Conservation (phyloP, 2,113 vertebrate genomes). For the Rhea americana region DNA sequence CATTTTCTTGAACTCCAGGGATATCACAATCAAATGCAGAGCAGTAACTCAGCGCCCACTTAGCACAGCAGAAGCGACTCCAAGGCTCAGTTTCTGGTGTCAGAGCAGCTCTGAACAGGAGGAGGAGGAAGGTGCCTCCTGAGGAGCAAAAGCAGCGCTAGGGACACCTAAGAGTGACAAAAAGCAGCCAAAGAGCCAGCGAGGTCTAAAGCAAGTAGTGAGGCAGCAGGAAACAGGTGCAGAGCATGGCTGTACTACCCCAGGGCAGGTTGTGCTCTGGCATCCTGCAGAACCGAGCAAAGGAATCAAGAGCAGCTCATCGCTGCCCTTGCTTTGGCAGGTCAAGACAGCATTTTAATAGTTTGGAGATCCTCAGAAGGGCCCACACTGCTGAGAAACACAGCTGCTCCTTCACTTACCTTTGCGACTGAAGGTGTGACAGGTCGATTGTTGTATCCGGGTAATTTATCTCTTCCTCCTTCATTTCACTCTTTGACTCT, state of each 20-base stretch:
- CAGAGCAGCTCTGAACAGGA: neutral
- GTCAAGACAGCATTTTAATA: neutral
- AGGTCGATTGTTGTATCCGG: slow-evolving; percentile 93
- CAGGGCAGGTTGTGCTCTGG: neutral
- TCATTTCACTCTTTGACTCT: slow-evolving; percentile 37
- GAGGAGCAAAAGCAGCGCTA: neutral
- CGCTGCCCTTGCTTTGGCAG: neutral
- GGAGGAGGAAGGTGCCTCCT: rapidly evolving
- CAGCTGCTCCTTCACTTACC: slow-evolving; percentile 71
- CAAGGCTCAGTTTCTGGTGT: neutral
- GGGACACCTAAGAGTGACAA: neutral
- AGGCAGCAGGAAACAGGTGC: rapidly evolving
- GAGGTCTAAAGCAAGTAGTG: neutral
- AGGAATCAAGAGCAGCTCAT: neutral
- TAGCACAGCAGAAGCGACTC: neutral
- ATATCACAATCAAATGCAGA: neutral
- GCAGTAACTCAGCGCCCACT: neutral
- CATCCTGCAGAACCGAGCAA: neutral
- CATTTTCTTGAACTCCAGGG: neutral
- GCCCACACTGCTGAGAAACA: rapidly evolving
- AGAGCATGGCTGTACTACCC: neutral
- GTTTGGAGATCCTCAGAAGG: rapidly evolving
- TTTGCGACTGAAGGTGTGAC: slow-evolving; percentile 89
- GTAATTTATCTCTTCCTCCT: slow-evolving; percentile 78
- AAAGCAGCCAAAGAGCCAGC: neutral